phyloP scores from a whole-genome alignment of 2,113 vertebrate genomes.

The Phyllostomus discolor region DNA sequence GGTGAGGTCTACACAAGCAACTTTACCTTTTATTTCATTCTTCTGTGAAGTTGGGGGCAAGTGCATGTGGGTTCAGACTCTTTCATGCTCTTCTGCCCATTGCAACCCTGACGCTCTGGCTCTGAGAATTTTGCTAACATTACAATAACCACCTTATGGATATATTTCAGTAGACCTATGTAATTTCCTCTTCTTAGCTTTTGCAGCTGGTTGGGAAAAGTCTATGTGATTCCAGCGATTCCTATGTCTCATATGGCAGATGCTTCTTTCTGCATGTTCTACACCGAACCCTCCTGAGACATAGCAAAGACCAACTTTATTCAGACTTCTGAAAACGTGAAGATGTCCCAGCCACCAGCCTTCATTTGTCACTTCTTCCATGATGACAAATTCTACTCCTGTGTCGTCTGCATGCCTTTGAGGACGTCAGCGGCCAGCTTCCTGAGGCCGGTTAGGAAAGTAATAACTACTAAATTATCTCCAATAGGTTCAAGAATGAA shows the following conservation, averaged over 20 bases:
- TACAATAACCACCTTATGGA: not conserved
- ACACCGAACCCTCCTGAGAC: not conserved
- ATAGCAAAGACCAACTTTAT: not conserved
- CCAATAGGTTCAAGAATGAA: not conserved
- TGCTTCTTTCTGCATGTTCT: not conserved
- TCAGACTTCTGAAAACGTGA: conserved; percentile 15
- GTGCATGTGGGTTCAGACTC: not conserved
- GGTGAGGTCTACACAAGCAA: not conserved
- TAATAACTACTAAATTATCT: not conserved
- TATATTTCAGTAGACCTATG: not conserved
- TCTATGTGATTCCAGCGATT: not conserved
- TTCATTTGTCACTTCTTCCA: not conserved
- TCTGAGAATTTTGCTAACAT: not conserved
- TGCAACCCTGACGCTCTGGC: not conserved
- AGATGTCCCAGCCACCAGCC: not conserved
- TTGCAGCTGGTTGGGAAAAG: not conserved
- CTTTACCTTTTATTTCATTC: not conserved
- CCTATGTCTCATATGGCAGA: not conserved
- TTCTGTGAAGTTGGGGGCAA: not conserved
- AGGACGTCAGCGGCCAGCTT: not conserved
- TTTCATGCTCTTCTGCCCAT: not conserved
- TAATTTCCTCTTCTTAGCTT: not conserved
- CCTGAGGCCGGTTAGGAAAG: not conserved
- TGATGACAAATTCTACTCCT: not conserved
- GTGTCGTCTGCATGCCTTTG: not conserved